These are phyloP conservation scores for Drosophila sturtevanti DNA, from an alignment of 1,140 invertebrate species.

Conservation along the genomic window DNA sequence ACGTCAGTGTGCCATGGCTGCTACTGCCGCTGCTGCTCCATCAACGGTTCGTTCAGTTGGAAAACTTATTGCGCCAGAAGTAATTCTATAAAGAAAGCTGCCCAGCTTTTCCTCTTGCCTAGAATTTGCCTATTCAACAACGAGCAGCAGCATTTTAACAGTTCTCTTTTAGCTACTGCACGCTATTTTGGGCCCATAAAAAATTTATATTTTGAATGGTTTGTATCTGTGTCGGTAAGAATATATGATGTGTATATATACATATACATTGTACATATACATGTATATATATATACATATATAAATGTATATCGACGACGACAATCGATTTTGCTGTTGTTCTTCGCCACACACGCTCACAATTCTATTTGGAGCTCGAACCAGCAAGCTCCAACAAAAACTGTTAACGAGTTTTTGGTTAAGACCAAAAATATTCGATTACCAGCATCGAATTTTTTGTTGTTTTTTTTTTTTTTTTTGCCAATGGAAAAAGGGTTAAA, in stretches of 20 bases:
- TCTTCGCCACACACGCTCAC: not conserved
- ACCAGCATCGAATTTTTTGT: conserved; percentile 60
- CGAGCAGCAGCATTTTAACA: conserved; percentile 38
- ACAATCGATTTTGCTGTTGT: conserved; percentile 58
- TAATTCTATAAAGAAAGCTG: conserved; percentile 79
- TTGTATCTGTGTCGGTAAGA: conserved; percentile 7
- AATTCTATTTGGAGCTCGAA: conserved; percentile 63
- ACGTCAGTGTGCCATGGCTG: conserved; percentile 33
- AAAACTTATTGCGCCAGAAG: conserved; percentile 80
- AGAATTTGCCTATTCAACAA: conserved; percentile 55
- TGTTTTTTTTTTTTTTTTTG: not conserved
- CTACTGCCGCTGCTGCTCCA: conserved; percentile 37
- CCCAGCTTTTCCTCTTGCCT: conserved; percentile 27
- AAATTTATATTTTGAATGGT: conserved; percentile 38
- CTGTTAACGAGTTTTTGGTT: conserved; percentile 33
- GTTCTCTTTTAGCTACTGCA: conserved; percentile 38
- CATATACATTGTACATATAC: not conserved
- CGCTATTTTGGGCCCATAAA: conserved; percentile 65
- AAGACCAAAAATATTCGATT: conserved; percentile 66
- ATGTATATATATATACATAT: conserved; percentile 25
- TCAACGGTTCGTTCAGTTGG: conserved; percentile 72
- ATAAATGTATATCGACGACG: conserved; percentile 34
- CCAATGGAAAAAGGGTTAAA: conserved; percentile 31
- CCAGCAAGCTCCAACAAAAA: conserved; percentile 55
- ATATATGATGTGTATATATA: not conserved